A percentile compares a stretch with the other conserved stretches of the same genome.
phyloP scores from a whole-genome alignment of 2,113 vertebrate genomes.

The Pteropus alecto region DNA sequence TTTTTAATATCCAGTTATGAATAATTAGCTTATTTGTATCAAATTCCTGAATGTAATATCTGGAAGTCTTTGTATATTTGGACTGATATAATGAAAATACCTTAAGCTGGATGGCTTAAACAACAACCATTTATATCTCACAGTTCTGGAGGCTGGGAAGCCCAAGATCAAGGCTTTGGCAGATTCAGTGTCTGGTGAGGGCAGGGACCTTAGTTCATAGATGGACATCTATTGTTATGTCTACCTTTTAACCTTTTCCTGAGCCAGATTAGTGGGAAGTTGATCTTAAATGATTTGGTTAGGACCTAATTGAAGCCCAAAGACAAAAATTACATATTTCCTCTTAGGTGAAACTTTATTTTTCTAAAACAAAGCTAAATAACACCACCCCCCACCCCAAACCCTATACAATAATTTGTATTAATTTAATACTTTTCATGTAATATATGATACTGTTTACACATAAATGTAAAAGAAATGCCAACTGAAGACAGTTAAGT shows the following conservation, averaged over 20 bases:
- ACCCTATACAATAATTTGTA: background rate
- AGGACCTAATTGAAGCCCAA: background rate
- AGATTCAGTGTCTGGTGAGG: background rate
- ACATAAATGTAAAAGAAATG: background rate
- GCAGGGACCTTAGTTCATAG: background rate
- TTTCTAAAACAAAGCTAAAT: background rate
- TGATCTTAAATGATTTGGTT: background rate
- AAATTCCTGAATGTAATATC: background rate
- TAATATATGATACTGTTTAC: background rate
- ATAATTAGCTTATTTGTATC: background rate
- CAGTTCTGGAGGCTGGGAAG: background rate
- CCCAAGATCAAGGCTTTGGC: background rate
- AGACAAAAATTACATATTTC: background rate
- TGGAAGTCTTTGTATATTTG: background rate
- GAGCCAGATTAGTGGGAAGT: background rate
- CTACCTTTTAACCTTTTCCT: background rate
- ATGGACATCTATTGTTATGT: background rate
- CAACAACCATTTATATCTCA: background rate
- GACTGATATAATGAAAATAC: background rate
- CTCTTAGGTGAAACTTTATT: background rate
- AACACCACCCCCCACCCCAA: background rate
- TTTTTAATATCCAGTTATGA: background rate
- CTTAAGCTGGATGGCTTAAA: background rate
- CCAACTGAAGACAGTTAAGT: background rate
- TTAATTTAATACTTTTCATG: background rate